Percentiles rank a stretch among this genome's conserved stretches.
Evolutionary conservation across 2,888 invertebrate species (phyloP).

Genomic region (Orthonevra nobilis): DNA sequence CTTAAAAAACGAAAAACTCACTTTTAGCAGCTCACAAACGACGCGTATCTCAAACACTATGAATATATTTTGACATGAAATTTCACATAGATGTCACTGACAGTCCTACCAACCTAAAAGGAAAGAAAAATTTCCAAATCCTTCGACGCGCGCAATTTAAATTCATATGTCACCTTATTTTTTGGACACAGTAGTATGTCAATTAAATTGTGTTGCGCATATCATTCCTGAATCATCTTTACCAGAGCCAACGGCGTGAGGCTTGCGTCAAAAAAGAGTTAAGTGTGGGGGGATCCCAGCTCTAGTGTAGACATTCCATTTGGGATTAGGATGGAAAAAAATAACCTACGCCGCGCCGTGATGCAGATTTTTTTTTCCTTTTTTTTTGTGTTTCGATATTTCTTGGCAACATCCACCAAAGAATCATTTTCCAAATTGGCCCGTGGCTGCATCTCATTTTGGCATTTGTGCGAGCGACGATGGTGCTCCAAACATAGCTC

Average conservation of each 20-base stretch:
- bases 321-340: constrained; percentile 39
- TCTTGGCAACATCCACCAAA: constrained; percentile 23
- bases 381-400: neutral
- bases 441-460: constrained; percentile 68
- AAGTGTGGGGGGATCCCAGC: constrained; percentile 33
- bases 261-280: constrained; percentile 6
- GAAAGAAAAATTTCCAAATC: too few species aligned
- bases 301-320: constrained; percentile 62
- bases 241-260: constrained; percentile 42
- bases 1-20: too few species aligned
- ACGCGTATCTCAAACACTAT: too few species aligned
- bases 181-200: too few species aligned
- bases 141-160: too few species aligned
- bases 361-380: constrained; percentile 21
- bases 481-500: constrained; percentile 17
- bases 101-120: too few species aligned
- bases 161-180: too few species aligned
- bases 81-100: too few species aligned
- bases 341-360: neutral
- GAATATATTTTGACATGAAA: too few species aligned
- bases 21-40: too few species aligned
- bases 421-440: constrained; percentile 60
- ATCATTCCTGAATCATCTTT: too few species aligned
- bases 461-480: constrained; percentile 41
- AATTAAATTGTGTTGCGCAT: constrained; percentile 62